These are phyloP conservation scores for Sciurus vulgaris DNA, from an alignment of 2,797 vertebrate species.

Conservation along the genomic window DNA sequence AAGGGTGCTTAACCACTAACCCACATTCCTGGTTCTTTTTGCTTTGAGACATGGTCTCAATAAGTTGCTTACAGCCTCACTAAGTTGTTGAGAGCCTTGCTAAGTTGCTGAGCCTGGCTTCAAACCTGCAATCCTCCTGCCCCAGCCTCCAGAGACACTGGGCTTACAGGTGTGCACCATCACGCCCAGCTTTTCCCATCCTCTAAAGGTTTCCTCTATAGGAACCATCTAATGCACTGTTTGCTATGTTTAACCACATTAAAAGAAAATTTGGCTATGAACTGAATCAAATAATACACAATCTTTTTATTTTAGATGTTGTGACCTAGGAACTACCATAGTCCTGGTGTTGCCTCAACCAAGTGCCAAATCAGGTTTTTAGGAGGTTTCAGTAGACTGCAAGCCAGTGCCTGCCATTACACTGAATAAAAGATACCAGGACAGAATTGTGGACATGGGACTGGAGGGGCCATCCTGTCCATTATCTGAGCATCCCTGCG, in stretches of 20 bases:
- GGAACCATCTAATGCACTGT: not conserved
- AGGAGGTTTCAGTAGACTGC: not conserved
- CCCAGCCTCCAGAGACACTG: too few relatives aligned
- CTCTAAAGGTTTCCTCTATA: slow-evolving; percentile 15
- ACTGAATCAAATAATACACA: not conserved
- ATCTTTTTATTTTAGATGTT: not conserved
- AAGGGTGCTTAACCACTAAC: too few relatives aligned
- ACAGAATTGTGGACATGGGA: not conserved
- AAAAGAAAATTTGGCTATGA: slow-evolving; percentile 26
- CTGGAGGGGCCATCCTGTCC: not conserved
- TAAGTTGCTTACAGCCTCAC: too few relatives aligned
- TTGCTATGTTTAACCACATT: slow-evolving; percentile 16
- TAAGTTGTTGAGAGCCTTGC: too few relatives aligned
- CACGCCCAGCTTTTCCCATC: not conserved
- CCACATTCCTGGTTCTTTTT: too few relatives aligned
- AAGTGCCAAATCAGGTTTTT: not conserved
- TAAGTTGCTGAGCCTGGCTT: too few relatives aligned
- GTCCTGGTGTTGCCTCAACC: not conserved
- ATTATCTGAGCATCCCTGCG: not conserved
- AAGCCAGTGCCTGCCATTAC: not conserved
- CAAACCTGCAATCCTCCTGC: too few relatives aligned
- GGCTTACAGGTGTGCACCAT: too few relatives aligned
- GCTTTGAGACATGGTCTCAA: too few relatives aligned
- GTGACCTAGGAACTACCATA: not conserved
- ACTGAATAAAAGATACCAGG: not conserved